Base-by-base conservation (phyloP, 35 echinoderm and acorn worm species). In the Amphiura filiformis region DNA sequence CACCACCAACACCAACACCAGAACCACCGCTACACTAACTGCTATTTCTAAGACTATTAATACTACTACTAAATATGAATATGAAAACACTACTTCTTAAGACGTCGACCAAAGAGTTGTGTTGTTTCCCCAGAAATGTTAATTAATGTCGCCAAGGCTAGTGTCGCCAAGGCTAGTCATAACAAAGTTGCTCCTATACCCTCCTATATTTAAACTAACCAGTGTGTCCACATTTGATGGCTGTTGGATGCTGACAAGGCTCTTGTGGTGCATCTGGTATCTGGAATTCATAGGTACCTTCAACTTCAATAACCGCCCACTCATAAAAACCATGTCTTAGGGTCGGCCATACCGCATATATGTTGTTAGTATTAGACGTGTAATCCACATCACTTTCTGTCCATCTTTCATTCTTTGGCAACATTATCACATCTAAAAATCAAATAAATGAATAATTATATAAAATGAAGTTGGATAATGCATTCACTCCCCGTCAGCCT, bases 281-380 rank as follows among this genome's bases (percentile, higher is more conserved):
- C 26, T 18, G 30, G 30, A 57, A 79, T 32, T 77, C 52, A 39
- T 40, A 36, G 31, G 38, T 44, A 32, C 35, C 61, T 0, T 30
- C 38, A 33, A 32, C 75, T 31, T 84, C 57, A 15, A 84, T 33
- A 32, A 41, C 52, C 28, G 79, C 80, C 80, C 82, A 90, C 17
- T 23, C 56, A 37, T 83, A 90, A 39, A 20, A 14, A 82, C 52
- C 1, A 75, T 90, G 57, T 22, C 88, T 78, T 31, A 90, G 41
- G 14, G 80, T 52, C 18, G 88, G 88, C 88, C 88, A 90, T 30
- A 90, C 88, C 13, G 88, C 88, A 0, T 33, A 39, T 76, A 90
- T n/a, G 0, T 12, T 18, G 13, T 5, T 36, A 4, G 56, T 47
- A 26, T 31, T 65, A 0, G 32, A 22, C n/a, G 57, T 84, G 34